phyloP scores from a whole-genome alignment of 2,888 invertebrate genomes.

The Sesamia inferens region DNA sequence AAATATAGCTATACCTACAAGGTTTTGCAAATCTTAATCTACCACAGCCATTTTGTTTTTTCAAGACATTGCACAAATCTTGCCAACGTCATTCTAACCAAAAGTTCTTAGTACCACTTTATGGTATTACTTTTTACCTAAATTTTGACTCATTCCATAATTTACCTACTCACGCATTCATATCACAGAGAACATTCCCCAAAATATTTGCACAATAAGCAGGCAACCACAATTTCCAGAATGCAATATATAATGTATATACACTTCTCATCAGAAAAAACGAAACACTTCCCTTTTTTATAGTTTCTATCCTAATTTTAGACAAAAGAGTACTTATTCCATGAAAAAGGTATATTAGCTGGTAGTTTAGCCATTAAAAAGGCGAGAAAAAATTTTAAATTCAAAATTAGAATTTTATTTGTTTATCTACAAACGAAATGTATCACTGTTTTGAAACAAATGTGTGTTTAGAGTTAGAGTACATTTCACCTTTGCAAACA shows the following conservation, averaged over 20 bases:
- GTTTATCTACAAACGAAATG: too few species aligned
- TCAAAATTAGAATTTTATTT: too few species aligned
- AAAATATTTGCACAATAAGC: neutral
- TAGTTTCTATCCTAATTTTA: too few species aligned
- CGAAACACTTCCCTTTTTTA: too few species aligned
- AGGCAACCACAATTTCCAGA: conserved; percentile 4
- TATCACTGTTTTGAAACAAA: too few species aligned
- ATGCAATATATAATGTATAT: conserved; percentile 17
- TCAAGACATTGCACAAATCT: neutral
- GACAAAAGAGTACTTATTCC: too few species aligned
- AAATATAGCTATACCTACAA: neutral
- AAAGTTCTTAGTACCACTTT: neutral
- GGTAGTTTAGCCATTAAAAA: too few species aligned
- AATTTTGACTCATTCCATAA: neutral
- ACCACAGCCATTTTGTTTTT: neutral
- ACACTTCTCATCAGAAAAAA: too few species aligned
- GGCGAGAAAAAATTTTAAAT: too few species aligned
- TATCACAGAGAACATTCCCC: neutral
- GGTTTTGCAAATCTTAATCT: neutral
- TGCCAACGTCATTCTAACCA: neutral
- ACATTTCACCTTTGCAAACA: too few species aligned
- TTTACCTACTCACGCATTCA: neutral
- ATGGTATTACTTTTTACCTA: neutral
- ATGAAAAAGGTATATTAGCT: too few species aligned
- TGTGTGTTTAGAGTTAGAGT: too few species aligned